Base-by-base conservation (phyloP, 2,888 invertebrate genomes). In the Neoitamus cyanurus region DNA sequence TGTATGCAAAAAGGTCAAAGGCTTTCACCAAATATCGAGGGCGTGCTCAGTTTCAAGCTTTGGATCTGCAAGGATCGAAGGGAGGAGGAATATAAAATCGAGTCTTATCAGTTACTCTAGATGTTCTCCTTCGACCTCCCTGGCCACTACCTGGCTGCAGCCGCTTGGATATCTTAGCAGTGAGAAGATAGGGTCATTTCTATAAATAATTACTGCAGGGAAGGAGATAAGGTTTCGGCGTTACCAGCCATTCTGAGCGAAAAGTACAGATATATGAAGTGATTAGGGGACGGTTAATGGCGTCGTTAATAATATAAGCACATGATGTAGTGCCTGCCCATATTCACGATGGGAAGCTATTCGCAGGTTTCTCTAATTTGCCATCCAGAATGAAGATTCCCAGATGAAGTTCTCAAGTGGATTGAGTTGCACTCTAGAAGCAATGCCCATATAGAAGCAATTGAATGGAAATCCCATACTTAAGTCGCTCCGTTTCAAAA, bases 391-490 rank as follows among this genome's bases (percentile, higher is more conserved):
- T 15, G 20, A 20, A 15, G 46, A 48, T 7, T 1, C 15, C 15
- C 4, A 15, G 46, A 48, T 48, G 46, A 3, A 15, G 7, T 48
- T 15, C 5, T 48, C 0, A 48, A 48, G 20, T 3, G 46, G 15
- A 15, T 15, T 48, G 46, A 15, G 6, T 20, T 42, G 42, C 3
- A n/a, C 42, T 42, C 42, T 42, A 13, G 11, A 4, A 13, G 3
- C 2, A 13, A n/a, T 1, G 42, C n/a, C 4, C 42, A 42, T 13
- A 3, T 3, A 42, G 3, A 42, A 42, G 96, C n/a, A n/a, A n/a
- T n/a, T n/a, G n/a, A n/a, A n/a, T n/a, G n/a, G n/a, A n/a, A n/a
- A n/a, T n/a, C n/a, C n/a, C n/a, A n/a, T n/a, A n/a, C n/a, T n/a
- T n/a, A n/a, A n/a, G n/a, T n/a, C n/a, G n/a, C n/a, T n/a, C n/a